Evolutionary conservation across 2,113 vertebrate species (phyloP), one percentile per base, ranked within the genome.

Genomic region (Lophotis ruficrista): DNA sequence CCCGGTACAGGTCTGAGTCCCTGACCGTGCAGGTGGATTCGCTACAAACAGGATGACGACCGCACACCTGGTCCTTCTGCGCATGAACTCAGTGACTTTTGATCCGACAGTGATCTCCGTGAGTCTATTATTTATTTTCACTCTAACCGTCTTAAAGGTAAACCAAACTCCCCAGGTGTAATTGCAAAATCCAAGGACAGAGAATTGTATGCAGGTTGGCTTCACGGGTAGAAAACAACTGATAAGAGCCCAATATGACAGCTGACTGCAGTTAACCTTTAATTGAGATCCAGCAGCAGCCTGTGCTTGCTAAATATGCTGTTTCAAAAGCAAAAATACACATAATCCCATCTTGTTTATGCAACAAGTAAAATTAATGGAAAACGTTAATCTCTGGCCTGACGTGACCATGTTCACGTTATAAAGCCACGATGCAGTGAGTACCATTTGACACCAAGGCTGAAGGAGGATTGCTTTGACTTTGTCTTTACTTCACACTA

Each of bases 231-330:
- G 76, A 85, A 93, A 96, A 91, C 89, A 94, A 51, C 41, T 53
- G 94, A 96, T 94, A 95, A 96, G 57, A 81, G 53, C 66, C 43
- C 65, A 48, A 33, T 62, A 54, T 37, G 38, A 70, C 62, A 95
- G 69, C 45, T 83, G 81, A 41, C 56, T 65, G 54, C 51, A 89
- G 86, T 91, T 96, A 94, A 94, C 60, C 23, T 95, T 96, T 94
- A 89, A 69, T n/a, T 80, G 35, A 38, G 56, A 84, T 77, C 38
- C 38, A 85, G 64, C 48, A 81, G 71, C 83, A 97, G 58, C 53
- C 27, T 12, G 9, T 35, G 4, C 47, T 10, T 72, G 35, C 69
- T 91, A 85, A 82, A 94, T 51, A 45, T 2, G 33, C 41, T 37
- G 16, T 78, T 83, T 86, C 78, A 73, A 73, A 90, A 77, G 54